phyloP scores from a whole-genome alignment of 2,797 vertebrate genomes.

The Psittacula echo region DNA sequence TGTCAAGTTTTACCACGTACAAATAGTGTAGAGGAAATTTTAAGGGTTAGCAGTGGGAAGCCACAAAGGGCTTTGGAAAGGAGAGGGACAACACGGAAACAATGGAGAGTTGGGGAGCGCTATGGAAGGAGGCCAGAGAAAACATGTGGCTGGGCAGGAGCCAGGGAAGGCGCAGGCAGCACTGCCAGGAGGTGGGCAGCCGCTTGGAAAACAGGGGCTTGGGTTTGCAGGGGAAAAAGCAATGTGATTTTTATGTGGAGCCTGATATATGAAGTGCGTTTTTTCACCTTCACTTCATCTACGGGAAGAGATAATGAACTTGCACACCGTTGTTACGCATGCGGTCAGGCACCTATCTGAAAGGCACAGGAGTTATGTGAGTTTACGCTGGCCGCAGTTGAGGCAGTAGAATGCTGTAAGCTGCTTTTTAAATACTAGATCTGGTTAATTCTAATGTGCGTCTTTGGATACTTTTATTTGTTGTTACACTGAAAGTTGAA shows the following conservation, averaged over 20 bases:
- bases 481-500: background rate
- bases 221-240: background rate
- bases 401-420: background rate
- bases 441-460: background rate
- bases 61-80: background rate
- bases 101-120: background rate
- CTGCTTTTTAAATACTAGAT: background rate
- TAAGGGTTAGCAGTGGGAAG: background rate
- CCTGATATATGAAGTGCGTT: background rate
- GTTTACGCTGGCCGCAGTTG: background rate
- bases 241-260: background rate
- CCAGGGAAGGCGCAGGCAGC: background rate
- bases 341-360: background rate
- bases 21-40: background rate
- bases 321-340: accelerated
- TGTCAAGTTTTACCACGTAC: background rate
- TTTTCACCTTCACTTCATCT: background rate
- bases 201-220: background rate
- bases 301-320: background rate
- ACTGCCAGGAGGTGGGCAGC: background rate
- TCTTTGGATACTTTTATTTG: background rate
- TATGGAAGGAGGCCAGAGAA: background rate
- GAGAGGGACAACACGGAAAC: background rate
- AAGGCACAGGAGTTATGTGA: background rate
- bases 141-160: background rate